phyloP scores from a whole-genome alignment of 2,113 vertebrate genomes.

The Leptobrachium ailaonicum region DNA sequence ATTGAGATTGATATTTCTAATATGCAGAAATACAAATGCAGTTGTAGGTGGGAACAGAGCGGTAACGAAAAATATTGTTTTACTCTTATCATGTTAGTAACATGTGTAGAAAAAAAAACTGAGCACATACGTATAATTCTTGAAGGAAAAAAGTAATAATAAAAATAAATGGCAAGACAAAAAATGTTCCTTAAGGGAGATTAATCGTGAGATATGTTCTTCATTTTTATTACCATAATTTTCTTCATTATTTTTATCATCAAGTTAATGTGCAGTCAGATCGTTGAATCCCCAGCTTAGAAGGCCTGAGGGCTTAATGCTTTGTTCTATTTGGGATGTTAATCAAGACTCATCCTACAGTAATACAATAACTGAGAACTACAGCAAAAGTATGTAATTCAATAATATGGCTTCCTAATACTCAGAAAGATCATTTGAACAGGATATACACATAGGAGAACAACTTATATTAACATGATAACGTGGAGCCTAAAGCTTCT shows the following conservation, averaged over 20 bases:
- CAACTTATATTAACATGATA: no score
- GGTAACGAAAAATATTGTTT: not conserved
- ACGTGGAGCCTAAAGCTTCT: no score
- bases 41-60: no score
- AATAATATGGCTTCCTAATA: no score
- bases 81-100: not conserved
- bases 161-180: not conserved
- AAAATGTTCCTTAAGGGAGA: not conserved
- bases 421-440: no score
- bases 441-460: no score
- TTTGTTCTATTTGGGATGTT: not conserved
- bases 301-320: conserved; percentile 9
- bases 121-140: not conserved
- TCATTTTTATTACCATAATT: not conserved
- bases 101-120: not conserved
- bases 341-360: not conserved
- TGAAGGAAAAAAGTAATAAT: not conserved
- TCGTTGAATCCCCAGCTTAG: not conserved
- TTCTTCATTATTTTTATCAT: conserved; percentile 25
- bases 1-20: no score
- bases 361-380: no score
- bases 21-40: no score
- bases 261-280: conserved; percentile 15
- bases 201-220: conserved; percentile 11
- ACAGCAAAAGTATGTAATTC: no score